Evolutionary conservation across 2,113 vertebrate species (phyloP).

Genomic region (Hippocampus mohnikei): DNA sequence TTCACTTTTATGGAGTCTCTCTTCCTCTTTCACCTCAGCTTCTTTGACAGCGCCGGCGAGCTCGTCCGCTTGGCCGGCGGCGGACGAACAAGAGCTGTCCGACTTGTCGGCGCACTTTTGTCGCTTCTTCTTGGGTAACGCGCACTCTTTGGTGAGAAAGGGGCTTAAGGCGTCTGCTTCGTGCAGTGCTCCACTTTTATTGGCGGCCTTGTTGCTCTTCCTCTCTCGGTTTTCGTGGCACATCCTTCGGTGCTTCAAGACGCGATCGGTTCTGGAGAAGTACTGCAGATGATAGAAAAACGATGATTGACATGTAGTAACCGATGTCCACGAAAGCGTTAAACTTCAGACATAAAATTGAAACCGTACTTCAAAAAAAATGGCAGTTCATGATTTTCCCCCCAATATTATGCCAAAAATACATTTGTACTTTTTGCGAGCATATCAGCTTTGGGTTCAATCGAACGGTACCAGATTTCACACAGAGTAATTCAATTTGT

Average conservation of each 20-base stretch:
- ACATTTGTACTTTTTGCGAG: too few relatives aligned
- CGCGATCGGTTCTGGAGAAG: constrained; percentile 97
- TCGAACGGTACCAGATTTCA: too few relatives aligned
- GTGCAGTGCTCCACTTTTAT: constrained; percentile 80
- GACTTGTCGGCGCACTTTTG: constrained; percentile 83
- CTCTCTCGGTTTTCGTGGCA: constrained; percentile 96
- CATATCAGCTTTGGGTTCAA: too few relatives aligned
- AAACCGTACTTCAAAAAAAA: background rate
- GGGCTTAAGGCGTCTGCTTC: constrained; percentile 78
- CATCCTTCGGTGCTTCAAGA: constrained; percentile 98
- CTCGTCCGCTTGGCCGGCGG: constrained; percentile 56
- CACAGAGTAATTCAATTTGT: too few relatives aligned
- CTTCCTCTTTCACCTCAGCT: constrained; percentile 77
- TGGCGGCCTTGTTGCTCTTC: constrained; percentile 83
- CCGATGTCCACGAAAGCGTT: too few relatives aligned
- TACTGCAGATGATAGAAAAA: constrained; percentile 72
- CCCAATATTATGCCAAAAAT: too few relatives aligned
- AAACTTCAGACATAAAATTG: background rate
- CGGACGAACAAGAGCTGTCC: constrained; percentile 51
- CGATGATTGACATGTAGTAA: too few relatives aligned
- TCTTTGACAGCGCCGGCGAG: constrained; percentile 34
- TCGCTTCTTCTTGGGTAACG: constrained; percentile 92
- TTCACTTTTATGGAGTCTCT: constrained; percentile 82
- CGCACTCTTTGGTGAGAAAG: constrained; percentile 83
- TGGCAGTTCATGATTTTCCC: background rate